These are phyloP conservation scores for Cottus gobio DNA, from an alignment of 2,113 vertebrate species.

Conservation along the genomic window DNA sequence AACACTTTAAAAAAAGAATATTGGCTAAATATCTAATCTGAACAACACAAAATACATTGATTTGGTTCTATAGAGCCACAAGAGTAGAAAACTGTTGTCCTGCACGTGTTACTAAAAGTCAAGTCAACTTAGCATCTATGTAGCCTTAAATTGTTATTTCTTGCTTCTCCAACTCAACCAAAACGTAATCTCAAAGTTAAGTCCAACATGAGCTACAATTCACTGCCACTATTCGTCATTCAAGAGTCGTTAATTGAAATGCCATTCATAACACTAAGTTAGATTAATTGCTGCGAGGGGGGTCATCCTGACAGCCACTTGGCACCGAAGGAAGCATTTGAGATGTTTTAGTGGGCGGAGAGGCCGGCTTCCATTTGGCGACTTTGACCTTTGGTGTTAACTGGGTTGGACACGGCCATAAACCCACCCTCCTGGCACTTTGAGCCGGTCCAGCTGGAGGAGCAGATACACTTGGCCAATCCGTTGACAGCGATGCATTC, in stretches of 20 bases:
- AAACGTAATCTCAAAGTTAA: background rate
- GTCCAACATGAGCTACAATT: background rate
- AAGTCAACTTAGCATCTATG: background rate
- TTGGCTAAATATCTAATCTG: too few relatives aligned
- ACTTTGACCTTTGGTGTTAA: constrained; percentile 45
- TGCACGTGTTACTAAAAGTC: background rate
- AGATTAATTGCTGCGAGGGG: background rate
- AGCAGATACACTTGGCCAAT: constrained; percentile 86
- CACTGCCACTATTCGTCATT: background rate
- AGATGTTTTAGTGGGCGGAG: constrained; percentile 27
- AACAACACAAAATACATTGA: too few relatives aligned
- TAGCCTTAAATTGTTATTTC: background rate
- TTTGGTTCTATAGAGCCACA: background rate
- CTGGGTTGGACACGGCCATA: constrained; percentile 18
- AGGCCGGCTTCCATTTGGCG: constrained; percentile 12
- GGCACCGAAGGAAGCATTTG: background rate
- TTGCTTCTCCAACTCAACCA: background rate
- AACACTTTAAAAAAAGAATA: too few relatives aligned
- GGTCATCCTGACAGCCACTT: background rate
- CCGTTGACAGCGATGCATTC: constrained; percentile 86
- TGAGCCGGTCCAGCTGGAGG: constrained; percentile 88
- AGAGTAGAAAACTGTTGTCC: background rate
- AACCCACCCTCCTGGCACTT: constrained; percentile 91
- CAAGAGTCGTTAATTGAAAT: background rate
- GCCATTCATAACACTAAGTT: background rate